Evolutionary conservation across 2,888 invertebrate species (phyloP).

Genomic region (Adineta ricciae): DNA sequence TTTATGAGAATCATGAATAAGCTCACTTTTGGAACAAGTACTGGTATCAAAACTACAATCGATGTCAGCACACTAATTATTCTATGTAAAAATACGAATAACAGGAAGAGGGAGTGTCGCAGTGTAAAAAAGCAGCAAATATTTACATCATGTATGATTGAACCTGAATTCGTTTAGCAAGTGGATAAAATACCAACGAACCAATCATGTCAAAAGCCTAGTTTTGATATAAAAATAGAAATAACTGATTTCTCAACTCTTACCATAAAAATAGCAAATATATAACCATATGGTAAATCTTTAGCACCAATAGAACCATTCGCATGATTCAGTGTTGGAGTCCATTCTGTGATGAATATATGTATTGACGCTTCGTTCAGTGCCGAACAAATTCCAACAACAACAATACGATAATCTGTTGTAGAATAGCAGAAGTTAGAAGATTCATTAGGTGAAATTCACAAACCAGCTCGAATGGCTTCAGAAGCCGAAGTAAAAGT

Average conservation of each 20-base stretch:
- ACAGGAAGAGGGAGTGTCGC: too few relatives aligned
- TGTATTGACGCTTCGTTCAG: neutral
- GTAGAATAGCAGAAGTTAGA: too few relatives aligned
- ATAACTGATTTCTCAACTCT: neutral
- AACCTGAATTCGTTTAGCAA: neutral
- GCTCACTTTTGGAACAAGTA: neutral
- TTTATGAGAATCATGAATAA: neutral
- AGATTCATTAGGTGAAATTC: neutral
- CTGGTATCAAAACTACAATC: neutral
- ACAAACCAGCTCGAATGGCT: neutral
- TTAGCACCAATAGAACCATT: neutral
- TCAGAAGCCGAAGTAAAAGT: neutral
- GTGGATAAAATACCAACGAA: neutral
- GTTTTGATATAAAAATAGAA: neutral
- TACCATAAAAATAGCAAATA: neutral
- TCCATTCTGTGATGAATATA: neutral
- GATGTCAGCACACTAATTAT: neutral
- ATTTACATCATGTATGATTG: neutral
- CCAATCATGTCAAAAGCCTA: neutral
- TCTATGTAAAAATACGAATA: neutral
- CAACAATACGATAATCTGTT: too few relatives aligned
- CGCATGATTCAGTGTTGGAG: neutral
- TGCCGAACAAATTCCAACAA: neutral
- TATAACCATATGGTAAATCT: neutral
- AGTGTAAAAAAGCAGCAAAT: neutral